Percentiles rank a stretch among this genome's conserved stretches.
Evolutionary conservation across 2,113 vertebrate species (phyloP).

Genomic region (Callorhinus ursinus): DNA sequence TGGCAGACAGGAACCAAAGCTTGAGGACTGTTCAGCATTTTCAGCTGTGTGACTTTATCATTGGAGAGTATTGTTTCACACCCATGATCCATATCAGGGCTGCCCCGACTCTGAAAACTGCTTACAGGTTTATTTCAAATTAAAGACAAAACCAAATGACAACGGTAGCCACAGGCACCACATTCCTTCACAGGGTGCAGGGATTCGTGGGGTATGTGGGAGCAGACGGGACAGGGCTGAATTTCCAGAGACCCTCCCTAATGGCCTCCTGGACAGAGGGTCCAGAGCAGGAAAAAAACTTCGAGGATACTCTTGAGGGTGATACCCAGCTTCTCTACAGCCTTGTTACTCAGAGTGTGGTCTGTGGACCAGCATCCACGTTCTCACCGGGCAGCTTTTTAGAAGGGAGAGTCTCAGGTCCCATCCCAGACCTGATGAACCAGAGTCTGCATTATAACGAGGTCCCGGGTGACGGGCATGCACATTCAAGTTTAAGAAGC

Average conservation of each 20-base stretch:
- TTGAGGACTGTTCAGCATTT: conserved; percentile 64
- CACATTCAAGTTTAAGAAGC: not conserved
- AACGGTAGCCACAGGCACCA: conserved; percentile 25
- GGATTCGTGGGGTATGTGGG: not conserved
- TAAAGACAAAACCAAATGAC: conserved; percentile 77
- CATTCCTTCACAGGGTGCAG: conserved; percentile 61
- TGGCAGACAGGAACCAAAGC: not conserved
- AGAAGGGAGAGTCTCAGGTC: not conserved
- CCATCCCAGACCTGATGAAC: not conserved
- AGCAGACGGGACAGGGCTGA: not conserved
- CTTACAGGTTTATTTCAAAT: conserved; percentile 86
- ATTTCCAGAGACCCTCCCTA: not conserved
- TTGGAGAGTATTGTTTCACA: conserved; percentile 80
- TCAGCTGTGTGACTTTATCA: conserved; percentile 83
- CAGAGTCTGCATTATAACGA: not conserved
- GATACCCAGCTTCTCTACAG: not conserved
- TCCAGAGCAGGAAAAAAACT: not conserved
- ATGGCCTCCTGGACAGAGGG: not conserved
- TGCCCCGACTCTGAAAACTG: conserved; percentile 82
- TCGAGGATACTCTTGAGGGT: not conserved
- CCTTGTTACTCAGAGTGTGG: not conserved
- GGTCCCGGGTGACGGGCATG: not conserved
- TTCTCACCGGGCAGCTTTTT: not conserved
- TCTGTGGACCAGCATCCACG: not conserved
- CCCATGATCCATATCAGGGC: conserved; percentile 77